phyloP scores from a whole-genome alignment of 2,888 invertebrate species.

The Apamea monoglypha region DNA sequence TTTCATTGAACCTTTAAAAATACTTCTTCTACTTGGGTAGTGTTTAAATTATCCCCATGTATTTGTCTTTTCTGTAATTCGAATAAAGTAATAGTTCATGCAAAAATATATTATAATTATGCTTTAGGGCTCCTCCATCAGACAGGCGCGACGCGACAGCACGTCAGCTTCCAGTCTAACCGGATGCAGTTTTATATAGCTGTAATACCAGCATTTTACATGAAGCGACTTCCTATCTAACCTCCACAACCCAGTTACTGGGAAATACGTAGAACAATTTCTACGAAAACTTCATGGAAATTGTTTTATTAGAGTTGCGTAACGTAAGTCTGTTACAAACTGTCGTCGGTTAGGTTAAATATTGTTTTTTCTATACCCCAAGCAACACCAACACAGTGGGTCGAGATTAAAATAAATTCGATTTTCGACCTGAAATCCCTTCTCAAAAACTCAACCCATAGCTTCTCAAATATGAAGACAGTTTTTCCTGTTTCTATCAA shows the following conservation, averaged over 20 bases:
- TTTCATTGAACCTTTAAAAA: neutral
- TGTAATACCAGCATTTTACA: no score
- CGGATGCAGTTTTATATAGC: no score
- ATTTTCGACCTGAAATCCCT: neutral
- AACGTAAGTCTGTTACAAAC: neutral
- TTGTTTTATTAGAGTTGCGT: neutral
- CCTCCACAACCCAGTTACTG: no score
- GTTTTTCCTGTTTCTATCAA: neutral
- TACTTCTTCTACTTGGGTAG: neutral
- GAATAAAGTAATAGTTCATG: neutral
- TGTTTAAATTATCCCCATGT: neutral
- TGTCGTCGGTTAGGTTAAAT: no score
- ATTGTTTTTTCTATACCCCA: no score
- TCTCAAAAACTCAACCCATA: neutral
- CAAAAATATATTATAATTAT: neutral
- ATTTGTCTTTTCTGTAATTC: neutral
- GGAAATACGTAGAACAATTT: neutral
- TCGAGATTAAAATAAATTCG: neutral
- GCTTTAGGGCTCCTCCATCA: neutral
- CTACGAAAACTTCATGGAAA: neutral
- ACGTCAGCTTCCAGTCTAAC: no score
- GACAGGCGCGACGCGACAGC: neutral
- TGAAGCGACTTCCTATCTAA: no score
- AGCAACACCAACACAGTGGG: neutral
- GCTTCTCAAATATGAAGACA: neutral